phyloP scores from a whole-genome alignment of 1,140 invertebrate genomes.

The Stegodyphus mimosarum region DNA sequence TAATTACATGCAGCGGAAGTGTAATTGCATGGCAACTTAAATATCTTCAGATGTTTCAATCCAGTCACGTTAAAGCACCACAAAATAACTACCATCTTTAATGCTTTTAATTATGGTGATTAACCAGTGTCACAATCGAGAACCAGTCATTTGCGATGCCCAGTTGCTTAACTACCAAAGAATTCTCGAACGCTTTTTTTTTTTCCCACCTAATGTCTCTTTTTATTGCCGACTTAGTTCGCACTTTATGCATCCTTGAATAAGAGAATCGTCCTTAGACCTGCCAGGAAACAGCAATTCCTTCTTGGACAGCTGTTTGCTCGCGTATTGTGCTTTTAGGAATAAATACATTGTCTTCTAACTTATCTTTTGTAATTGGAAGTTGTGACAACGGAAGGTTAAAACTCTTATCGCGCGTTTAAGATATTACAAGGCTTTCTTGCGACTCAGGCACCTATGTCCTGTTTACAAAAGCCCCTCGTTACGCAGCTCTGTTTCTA shows the following conservation, averaged over 20 bases:
- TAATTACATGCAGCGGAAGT: too few relatives aligned
- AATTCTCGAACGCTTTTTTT: not conserved
- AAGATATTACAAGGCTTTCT: not conserved
- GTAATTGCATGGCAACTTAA: too few relatives aligned
- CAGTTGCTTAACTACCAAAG: not conserved
- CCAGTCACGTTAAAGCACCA: slow-evolving; percentile 23
- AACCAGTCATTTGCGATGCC: not conserved
- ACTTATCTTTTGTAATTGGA: slow-evolving; percentile 13
- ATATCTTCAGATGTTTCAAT: not conserved
- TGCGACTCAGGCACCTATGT: not conserved
- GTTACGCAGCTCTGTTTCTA: not conserved
- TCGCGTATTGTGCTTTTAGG: not conserved
- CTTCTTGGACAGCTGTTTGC: not conserved
- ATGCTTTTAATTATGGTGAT: slow-evolving; percentile 41
- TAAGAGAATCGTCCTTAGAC: not conserved
- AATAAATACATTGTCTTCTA: not conserved
- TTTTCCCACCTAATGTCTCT: not conserved
- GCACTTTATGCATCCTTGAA: not conserved
- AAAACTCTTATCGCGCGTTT: slow-evolving; percentile 3
- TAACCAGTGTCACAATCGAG: not conserved
- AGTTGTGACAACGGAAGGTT: slow-evolving; percentile 4
- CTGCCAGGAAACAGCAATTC: not conserved
- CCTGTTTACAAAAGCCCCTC: not conserved
- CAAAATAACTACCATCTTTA: slow-evolving; percentile 27
- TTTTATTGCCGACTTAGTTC: not conserved